Base-by-base conservation (phyloP, 2,113 vertebrate species). In the Calidris pugnax region DNA sequence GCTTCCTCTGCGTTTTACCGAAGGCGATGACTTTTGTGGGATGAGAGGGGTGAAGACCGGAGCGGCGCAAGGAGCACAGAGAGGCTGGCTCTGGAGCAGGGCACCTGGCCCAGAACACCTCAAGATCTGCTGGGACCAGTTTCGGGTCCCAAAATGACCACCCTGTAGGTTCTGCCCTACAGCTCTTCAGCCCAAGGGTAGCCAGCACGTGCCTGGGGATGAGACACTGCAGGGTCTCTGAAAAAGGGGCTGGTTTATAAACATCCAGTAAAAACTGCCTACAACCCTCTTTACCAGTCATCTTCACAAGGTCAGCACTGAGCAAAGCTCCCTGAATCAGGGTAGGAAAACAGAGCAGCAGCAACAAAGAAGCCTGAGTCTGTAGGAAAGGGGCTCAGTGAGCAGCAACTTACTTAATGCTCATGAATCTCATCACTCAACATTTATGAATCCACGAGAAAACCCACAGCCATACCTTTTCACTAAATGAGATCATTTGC, bases 381-480 rank as follows among this genome's bases (percentile, higher is more conserved):
- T 7, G 5, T 5, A 39, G 60, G 9, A 51, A 56, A 47, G 33
- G 39, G 39, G 55, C 33, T 50, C 14, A 53, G 32, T 3, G 32
- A 86, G 27, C n/a, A 68, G 24, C 21, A 48, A 2, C 23, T 37
- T 23, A 4, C n/a, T 57, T 77, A 45, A 8, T 3, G 3, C n/a
- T 56, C 24, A 13, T 9, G 13, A 64, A 59, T 84, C 39, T 63
- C 48, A 39, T 20, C 35, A 50, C 50, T 35, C 7, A 3, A 12
- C 16, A 3, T 50, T 50, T 19, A 24, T 10, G 41, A 80, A 28
- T 0, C 1, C 26, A 6, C 0, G 9, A 45, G n/a, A n/a, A 74
- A 63, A 37, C 4, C 45, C 64, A 47, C 47, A 16, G 2, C 59
- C 12, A 0, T 11, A 11, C n/a, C 39, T 88, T 35, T 67, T 45